Evolutionary conservation across 1,140 invertebrate genomes (phyloP), one percentile per base, ranked within the genome.

Genomic region (Ceratosolen fusciceps): DNA sequence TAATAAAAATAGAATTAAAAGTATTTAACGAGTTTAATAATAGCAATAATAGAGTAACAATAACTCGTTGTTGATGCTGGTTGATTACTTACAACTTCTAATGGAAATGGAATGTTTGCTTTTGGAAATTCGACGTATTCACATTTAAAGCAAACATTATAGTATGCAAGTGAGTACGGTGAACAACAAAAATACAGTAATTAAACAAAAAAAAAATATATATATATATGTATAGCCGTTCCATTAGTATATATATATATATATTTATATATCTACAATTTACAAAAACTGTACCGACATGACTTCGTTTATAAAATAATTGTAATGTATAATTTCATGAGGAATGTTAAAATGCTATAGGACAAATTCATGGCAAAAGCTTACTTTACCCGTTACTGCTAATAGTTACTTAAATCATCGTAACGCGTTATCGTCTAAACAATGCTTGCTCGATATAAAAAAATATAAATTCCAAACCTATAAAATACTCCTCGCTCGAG

Each of bases 391-490:
- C 52, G 49, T 70, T 56, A 67, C 29, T 37, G 29, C 68, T 68
- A 43, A 39, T 70, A 56, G 29, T 39, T 29, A 26, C 43, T 77
- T 12, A n/a, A 56, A n/a, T 70, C 14, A 71, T 77, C 31, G 26
- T 19, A 47, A 29, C 8, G n/a, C 29, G 39, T 34, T 54, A 70
- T 54, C 21, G 56, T 16, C 49, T 26, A 16, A 47, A 62, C 54
- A 52, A 65, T 34, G 21, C 47, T 16, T 77, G 68, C 70, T 54
- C 52, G 43, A n/a, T 67, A 60, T 31, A 74, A 74, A 77, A 65
- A 67, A 74, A 31, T 39, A 19, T 47, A 47, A 26, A 52, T 54
- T 68, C 21, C 16, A 37, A 68, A 12, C 39, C 54, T 68, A 77
- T 29, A 68, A 26, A 77, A 77, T 68, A n/a, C n/a, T n/a, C n/a